A percentile compares a stretch with the other conserved stretches of the same genome.
These are phyloP conservation scores for Anolis apletophallus DNA, from an alignment of 2,797 vertebrate species.

Conservation along the genomic window DNA sequence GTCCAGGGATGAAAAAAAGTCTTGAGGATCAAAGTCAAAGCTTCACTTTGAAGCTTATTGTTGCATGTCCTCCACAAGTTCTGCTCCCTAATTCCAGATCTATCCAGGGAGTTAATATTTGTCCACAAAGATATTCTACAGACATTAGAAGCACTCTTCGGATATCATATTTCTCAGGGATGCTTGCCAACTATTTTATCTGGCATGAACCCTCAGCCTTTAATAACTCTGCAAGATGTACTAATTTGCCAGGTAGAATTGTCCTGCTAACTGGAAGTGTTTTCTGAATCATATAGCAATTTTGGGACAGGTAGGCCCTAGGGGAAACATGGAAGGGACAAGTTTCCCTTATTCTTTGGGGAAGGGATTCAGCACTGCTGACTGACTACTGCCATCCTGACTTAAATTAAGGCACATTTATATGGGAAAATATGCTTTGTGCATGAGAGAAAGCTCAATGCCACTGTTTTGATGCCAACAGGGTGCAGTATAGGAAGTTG, in stretches of 20 bases:
- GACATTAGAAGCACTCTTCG: background rate
- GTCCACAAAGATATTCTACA: background rate
- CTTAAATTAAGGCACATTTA: conserved; percentile 5
- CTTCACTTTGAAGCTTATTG: background rate
- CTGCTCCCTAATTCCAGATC: background rate
- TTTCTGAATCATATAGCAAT: background rate
- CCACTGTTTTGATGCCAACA: background rate
- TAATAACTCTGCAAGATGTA: background rate
- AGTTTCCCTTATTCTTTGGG: too few species aligned
- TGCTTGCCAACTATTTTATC: background rate
- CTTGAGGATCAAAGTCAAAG: background rate
- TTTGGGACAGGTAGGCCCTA: background rate
- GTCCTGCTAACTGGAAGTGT: background rate
- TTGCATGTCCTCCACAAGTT: background rate
- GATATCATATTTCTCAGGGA: background rate
- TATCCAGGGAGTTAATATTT: background rate
- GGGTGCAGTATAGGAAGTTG: background rate
- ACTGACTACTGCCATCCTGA: background rate
- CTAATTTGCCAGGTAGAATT: background rate
- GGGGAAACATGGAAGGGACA: too few species aligned
- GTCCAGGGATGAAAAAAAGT: background rate
- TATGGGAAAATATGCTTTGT: background rate
- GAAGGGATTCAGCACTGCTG: too few species aligned
- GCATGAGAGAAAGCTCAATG: background rate
- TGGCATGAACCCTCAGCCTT: background rate